These are phyloP conservation scores for Agapetus fuscipes DNA, from an alignment of 2,888 invertebrate genomes.

Conservation along the genomic window DNA sequence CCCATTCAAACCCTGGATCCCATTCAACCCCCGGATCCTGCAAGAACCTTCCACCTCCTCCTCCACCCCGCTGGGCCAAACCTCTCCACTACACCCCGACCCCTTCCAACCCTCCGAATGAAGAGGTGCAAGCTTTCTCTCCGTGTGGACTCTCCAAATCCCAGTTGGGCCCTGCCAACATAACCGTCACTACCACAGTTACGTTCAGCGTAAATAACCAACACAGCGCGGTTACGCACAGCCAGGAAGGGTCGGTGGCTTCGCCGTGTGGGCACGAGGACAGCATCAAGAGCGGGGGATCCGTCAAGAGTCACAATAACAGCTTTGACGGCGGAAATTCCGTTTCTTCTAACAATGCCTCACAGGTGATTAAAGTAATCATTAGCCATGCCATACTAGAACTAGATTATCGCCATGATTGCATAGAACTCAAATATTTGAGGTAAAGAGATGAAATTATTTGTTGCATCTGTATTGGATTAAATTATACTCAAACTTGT, in stretches of 20 bases:
- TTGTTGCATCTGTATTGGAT: too few relatives aligned
- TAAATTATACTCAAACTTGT: too few relatives aligned
- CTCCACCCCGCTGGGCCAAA: slow-evolving; percentile 79
- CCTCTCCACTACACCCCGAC: slow-evolving; percentile 48
- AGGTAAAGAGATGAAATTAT: too few relatives aligned
- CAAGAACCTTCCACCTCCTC: slow-evolving; percentile 66
- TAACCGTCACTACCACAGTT: slow-evolving; percentile 79
- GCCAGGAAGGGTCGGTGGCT: slow-evolving; percentile 32
- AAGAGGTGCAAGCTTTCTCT: slow-evolving; percentile 35
- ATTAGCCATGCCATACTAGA: too few relatives aligned
- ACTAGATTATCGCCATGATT: too few relatives aligned
- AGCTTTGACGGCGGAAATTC: slow-evolving; percentile 15
- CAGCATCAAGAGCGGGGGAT: slow-evolving; percentile 14
- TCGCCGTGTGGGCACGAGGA: slow-evolving; percentile 11
- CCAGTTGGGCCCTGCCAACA: slow-evolving; percentile 49
- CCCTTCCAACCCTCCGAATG: too few relatives aligned
- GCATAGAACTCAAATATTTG: too few relatives aligned
- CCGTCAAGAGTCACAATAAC: slow-evolving; percentile 13
- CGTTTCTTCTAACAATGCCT: slow-evolving; percentile 10
- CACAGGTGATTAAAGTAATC: slow-evolving; percentile 19
- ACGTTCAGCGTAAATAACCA: slow-evolving; percentile 68
- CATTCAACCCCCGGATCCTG: slow-evolving; percentile 32
- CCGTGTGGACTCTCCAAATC: slow-evolving; percentile 35
- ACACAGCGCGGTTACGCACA: slow-evolving; percentile 29
- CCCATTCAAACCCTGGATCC: too few relatives aligned